Percentiles rank a stretch among this genome's conserved stretches.
Conservation (phyloP, 2,888 invertebrate genomes). For the Conistra vaccinii region DNA sequence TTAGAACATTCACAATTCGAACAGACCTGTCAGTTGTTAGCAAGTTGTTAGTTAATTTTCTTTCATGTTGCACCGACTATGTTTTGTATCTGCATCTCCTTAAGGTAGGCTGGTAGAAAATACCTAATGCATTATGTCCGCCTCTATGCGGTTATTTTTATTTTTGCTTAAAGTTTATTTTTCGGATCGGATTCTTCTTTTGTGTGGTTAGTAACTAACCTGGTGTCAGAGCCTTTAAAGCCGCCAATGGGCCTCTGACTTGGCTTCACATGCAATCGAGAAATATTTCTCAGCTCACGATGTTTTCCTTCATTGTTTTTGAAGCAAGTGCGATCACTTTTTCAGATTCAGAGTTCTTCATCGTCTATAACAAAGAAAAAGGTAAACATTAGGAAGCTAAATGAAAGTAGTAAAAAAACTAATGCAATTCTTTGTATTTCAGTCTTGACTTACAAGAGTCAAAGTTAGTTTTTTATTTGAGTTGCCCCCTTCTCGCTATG, state of each 20-base stretch:
- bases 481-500: slow-evolving; percentile 43
- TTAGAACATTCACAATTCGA: neutral
- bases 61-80: too few relatives aligned
- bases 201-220: too few relatives aligned
- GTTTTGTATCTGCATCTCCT: neutral
- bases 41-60: neutral
- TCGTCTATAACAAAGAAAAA: neutral
- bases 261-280: too few relatives aligned
- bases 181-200: neutral
- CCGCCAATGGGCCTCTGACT: too few relatives aligned
- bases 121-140: neutral
- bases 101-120: neutral
- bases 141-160: neutral
- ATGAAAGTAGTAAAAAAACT: neutral
- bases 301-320: too few relatives aligned
- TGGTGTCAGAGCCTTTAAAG: too few relatives aligned
- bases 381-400: neutral
- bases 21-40: neutral
- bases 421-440: slow-evolving; percentile 25
- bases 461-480: slow-evolving; percentile 29
- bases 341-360: neutral
- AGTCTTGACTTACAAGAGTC: slow-evolving; percentile 36
- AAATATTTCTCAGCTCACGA: too few relatives aligned
- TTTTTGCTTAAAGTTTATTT: neutral
- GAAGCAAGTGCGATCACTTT: too few relatives aligned